phyloP scores from a whole-genome alignment of 1,140 invertebrate genomes.

The Macrotrachela quadricornifera region DNA sequence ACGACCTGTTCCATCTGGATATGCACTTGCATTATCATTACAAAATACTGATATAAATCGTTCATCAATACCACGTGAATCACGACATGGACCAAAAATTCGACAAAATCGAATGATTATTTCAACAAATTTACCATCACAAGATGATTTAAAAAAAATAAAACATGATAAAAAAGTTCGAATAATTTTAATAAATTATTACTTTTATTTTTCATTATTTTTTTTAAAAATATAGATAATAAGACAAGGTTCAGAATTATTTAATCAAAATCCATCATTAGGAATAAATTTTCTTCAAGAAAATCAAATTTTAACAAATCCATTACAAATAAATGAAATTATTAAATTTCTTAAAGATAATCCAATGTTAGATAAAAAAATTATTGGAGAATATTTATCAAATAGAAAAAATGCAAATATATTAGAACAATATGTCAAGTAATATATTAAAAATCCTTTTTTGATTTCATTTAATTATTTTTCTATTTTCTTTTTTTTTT shows the following conservation, averaged over 20 bases:
- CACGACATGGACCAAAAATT: slow-evolving; percentile 15
- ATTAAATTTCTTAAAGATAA: slow-evolving; percentile 61
- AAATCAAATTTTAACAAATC: slow-evolving; percentile 54
- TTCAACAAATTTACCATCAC: slow-evolving; percentile 17
- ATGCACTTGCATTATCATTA: too few relatives aligned
- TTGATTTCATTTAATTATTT: too few relatives aligned
- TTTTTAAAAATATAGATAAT: slow-evolving; percentile 44
- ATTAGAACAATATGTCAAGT: slow-evolving; percentile 43
- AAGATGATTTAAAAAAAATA: slow-evolving; percentile 30
- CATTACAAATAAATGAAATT: slow-evolving; percentile 32
- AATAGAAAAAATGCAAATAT: slow-evolving; percentile 44
- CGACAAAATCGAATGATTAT: slow-evolving; percentile 27
- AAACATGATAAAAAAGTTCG: slow-evolving; percentile 53
- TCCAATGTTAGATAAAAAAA: slow-evolving; percentile 78
- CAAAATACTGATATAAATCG: too few relatives aligned
- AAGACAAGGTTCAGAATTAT: slow-evolving; percentile 64
- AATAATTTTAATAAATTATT: slow-evolving; percentile 23
- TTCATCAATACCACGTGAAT: too few relatives aligned
- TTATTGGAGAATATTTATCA: slow-evolving; percentile 84
- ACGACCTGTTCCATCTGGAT: not conserved
- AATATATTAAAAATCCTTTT: slow-evolving; percentile 14
- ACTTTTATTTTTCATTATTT: slow-evolving; percentile 37
- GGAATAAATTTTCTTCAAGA: slow-evolving; percentile 79
- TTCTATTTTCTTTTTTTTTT: slow-evolving; percentile 8
- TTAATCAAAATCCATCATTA: slow-evolving; percentile 72